phyloP scores from a whole-genome alignment of 2,113 vertebrate species.

The Nestor notabilis region DNA sequence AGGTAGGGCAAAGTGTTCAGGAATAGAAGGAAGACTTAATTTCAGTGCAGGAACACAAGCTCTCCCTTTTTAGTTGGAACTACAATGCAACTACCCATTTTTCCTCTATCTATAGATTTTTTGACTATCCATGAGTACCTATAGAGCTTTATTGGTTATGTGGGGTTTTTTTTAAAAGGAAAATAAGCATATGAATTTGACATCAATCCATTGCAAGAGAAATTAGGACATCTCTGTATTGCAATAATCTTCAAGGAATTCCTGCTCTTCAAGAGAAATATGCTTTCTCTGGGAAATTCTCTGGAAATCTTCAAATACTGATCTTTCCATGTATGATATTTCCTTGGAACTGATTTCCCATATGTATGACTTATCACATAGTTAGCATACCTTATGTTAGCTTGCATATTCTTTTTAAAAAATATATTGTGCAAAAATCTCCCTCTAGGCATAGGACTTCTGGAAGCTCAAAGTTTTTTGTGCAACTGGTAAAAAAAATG shows the following conservation, averaged over 20 bases:
- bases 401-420: background rate
- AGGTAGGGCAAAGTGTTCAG: background rate
- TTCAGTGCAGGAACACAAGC: background rate
- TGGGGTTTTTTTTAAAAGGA: background rate
- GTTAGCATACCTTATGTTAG: background rate
- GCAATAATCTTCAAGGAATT: background rate
- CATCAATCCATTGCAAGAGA: background rate
- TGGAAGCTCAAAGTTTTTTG: background rate
- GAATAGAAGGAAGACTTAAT: background rate
- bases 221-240: background rate
- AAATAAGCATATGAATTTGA: background rate
- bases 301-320: background rate
- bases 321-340: background rate
- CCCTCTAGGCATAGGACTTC: background rate
- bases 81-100: accelerated
- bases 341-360: background rate
- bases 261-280: background rate
- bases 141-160: background rate
- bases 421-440: background rate
- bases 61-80: background rate
- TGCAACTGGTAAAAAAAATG: background rate
- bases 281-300: background rate
- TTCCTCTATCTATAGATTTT: background rate
- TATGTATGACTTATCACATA: background rate
- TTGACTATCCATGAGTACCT: background rate